phyloP scores from a whole-genome alignment of 2,797 vertebrate genomes.

The Neopelma chrysocephalum region DNA sequence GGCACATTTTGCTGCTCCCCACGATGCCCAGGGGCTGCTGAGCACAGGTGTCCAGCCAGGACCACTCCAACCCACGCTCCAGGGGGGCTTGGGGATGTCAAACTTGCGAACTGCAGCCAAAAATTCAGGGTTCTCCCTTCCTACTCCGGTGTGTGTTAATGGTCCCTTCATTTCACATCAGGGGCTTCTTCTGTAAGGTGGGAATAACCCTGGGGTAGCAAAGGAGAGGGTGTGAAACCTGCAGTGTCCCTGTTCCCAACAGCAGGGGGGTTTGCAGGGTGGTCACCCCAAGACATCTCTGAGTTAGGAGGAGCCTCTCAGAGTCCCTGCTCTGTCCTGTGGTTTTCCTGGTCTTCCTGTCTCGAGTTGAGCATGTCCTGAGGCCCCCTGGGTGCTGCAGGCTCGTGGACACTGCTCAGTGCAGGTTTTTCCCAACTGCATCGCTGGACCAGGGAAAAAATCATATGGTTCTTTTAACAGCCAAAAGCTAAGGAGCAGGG shows the following conservation, averaged over 20 bases:
- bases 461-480: background rate
- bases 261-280: background rate
- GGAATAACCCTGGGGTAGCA: background rate
- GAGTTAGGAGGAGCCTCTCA: background rate
- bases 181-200: background rate
- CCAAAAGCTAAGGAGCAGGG: background rate
- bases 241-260: background rate
- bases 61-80: rapidly evolving
- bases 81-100: background rate
- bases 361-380: rapidly evolving
- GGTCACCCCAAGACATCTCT: too few species aligned
- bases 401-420: rapidly evolving
- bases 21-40: background rate
- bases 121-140: background rate
- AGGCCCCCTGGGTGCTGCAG: too few species aligned
- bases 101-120: background rate
- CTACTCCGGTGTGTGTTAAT: background rate
- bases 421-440: background rate
- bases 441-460: background rate
- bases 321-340: background rate
- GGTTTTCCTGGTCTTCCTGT: background rate
- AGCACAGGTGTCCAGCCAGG: rapidly evolving
- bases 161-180: background rate
- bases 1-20: rapidly evolving
- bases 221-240: background rate